Evolutionary conservation across 2,888 invertebrate species (phyloP).

Genomic region (Lepidochitona cinerea): DNA sequence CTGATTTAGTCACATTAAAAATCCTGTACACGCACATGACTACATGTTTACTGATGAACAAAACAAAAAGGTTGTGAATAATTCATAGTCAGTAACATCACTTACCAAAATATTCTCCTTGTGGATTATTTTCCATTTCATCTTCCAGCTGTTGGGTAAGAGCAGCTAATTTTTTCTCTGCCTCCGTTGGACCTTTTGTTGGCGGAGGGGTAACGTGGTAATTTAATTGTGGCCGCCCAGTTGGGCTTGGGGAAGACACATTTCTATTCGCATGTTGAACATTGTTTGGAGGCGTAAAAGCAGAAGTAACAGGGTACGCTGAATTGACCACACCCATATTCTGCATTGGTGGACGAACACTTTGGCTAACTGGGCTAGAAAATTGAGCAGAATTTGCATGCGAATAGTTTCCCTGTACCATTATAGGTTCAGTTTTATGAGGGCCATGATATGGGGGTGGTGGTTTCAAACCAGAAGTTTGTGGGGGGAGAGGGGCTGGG

Average conservation of each 20-base stretch:
- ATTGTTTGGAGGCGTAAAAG: not conserved
- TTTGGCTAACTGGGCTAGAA: constrained; percentile 19
- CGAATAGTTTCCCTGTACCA: constrained; percentile 30
- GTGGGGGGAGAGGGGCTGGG: constrained; percentile 15
- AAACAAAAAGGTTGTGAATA: no score
- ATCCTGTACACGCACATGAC: no score
- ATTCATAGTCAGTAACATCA: no score
- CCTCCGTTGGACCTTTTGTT: constrained; percentile 53
- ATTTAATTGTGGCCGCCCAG: constrained; percentile 33
- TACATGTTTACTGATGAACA: no score
- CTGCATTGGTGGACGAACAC: not conserved
- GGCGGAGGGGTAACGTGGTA: constrained; percentile 57
- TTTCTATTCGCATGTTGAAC: not conserved
- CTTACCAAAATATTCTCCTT: constrained; percentile 96
- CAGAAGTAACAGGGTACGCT: not conserved
- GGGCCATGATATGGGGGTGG: constrained; percentile 69
- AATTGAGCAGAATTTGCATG: constrained; percentile 36
- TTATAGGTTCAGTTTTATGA: constrained; percentile 60
- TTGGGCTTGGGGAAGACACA: not conserved
- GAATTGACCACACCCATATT: not conserved
- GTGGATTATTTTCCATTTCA: constrained; percentile 90
- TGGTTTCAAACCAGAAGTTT: constrained; percentile 24
- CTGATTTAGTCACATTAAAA: no score
- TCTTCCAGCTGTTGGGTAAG: constrained; percentile 66
- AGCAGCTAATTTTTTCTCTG: constrained; percentile 65